A percentile compares a stretch with the other conserved stretches of the same genome.
These are phyloP conservation scores for Rhabdornis inornatus DNA, from an alignment of 2,113 vertebrate genomes.

Conservation along the genomic window DNA sequence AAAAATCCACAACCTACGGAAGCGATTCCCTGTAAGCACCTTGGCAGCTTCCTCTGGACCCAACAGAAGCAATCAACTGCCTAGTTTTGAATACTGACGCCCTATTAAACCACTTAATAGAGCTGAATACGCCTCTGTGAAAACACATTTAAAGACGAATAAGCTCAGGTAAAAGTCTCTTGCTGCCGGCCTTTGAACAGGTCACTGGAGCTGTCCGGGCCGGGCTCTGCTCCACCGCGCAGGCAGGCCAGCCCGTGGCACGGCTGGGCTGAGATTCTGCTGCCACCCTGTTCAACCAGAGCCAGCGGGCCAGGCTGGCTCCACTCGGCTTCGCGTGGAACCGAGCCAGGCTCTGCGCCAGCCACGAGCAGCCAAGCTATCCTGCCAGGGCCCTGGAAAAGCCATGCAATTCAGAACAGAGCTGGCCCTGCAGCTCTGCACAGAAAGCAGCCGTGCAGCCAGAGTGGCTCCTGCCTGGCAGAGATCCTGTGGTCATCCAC, in stretches of 20 bases:
- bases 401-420: neutral
- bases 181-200: neutral
- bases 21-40: neutral
- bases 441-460: neutral
- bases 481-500: neutral
- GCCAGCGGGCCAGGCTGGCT: neutral
- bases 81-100: neutral
- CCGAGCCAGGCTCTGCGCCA: neutral
- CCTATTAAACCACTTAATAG: neutral
- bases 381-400: too few species aligned
- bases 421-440: neutral
- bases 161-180: neutral
- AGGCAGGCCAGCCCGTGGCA: neutral
- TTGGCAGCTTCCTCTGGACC: neutral
- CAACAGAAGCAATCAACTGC: neutral
- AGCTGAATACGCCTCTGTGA: neutral
- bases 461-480: too few species aligned
- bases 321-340: neutral
- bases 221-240: neutral
- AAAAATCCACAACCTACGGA: neutral
- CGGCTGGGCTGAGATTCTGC: neutral
- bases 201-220: neutral
- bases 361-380: neutral
- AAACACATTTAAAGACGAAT: neutral
- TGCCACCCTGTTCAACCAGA: neutral